Evolutionary conservation across 1,140 invertebrate species (phyloP).

Genomic region (Trissolcus basalis): DNA sequence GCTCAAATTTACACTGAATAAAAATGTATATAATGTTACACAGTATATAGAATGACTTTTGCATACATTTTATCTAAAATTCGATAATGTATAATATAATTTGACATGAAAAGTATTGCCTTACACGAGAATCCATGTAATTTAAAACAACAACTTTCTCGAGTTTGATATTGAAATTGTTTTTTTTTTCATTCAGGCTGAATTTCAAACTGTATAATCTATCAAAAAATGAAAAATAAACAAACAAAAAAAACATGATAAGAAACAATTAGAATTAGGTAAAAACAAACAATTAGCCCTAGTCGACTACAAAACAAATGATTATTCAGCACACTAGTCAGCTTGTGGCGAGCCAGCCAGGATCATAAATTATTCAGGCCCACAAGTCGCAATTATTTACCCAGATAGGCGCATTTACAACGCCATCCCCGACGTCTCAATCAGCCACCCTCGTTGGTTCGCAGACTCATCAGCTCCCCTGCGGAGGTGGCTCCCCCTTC

Average conservation of each 20-base stretch:
- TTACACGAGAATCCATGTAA: no score
- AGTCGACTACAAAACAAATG: not conserved
- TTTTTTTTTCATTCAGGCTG: no score
- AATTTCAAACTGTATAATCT: no score
- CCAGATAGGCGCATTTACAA: constrained; percentile 1
- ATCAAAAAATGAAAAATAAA: no score
- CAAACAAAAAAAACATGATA: not conserved
- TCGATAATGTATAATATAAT: no score
- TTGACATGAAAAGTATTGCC: no score
- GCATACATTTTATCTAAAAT: no score
- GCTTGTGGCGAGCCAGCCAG: not conserved
- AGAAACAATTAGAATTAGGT: not conserved
- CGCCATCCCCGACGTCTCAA: not conserved
- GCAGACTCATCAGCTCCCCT: not conserved
- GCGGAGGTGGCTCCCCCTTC: not conserved
- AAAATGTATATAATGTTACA: no score
- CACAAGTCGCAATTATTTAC: constrained; percentile 2
- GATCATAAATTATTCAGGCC: constrained; percentile 13
- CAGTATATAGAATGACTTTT: no score
- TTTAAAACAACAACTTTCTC: no score
- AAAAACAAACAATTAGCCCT: constrained; percentile 7
- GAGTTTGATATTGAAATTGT: no score
- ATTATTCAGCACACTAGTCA: not conserved
- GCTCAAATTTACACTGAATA: no score
- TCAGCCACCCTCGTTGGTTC: not conserved